These are phyloP conservation scores for Xerus rutilus DNA, from an alignment of 2,797 vertebrate species.

Conservation along the genomic window DNA sequence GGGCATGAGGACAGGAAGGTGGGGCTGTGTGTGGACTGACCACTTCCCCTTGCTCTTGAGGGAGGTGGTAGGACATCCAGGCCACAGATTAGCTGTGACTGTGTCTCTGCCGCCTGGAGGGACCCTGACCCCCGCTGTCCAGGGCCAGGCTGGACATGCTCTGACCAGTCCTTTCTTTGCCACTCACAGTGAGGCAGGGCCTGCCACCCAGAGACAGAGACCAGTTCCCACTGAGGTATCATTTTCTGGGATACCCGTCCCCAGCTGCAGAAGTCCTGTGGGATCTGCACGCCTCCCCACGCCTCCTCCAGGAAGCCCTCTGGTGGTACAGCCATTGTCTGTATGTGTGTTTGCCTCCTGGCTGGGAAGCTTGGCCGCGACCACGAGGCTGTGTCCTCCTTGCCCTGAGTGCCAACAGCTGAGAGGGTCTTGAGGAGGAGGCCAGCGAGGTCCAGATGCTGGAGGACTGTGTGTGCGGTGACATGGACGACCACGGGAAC, in stretches of 20 bases:
- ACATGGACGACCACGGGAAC: background rate
- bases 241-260: background rate
- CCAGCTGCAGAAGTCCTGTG: background rate
- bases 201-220: background rate
- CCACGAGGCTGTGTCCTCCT: background rate
- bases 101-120: background rate
- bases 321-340: background rate
- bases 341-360: background rate
- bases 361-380: background rate
- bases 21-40: background rate
- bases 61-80: background rate
- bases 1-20: background rate
- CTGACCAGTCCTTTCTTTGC: background rate
- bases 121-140: background rate
- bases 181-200: background rate
- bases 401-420: background rate
- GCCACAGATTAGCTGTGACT: background rate
- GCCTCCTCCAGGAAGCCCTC: background rate
- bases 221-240: background rate
- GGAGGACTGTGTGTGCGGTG: too few relatives aligned
- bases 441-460: background rate
- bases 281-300: too few relatives aligned
- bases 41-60: background rate
- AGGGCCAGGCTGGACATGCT: background rate
- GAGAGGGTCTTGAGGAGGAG: background rate